Conservation (phyloP, 30 jellyfish, hydroid and myxozoan species). For the Aurelia aurita complex sp. Pacific region DNA sequence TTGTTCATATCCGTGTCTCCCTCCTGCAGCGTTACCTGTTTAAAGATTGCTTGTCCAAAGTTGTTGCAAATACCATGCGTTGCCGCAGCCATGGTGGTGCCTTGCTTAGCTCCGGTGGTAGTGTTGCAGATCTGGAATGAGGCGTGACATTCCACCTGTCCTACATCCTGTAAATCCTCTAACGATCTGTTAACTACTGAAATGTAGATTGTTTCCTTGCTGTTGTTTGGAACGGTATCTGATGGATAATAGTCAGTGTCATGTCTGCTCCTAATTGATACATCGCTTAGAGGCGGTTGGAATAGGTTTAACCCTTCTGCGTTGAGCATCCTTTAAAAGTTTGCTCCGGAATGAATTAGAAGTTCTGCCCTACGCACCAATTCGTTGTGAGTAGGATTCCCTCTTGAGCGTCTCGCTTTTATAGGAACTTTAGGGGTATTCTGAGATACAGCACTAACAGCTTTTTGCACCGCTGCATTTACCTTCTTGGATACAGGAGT, state of each 20-base stretch:
- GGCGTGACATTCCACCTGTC: neutral
- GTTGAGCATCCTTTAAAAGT: neutral
- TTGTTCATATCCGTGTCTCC: neutral
- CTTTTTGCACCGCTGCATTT: too few species aligned
- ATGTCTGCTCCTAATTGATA: neutral
- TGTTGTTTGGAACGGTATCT: neutral
- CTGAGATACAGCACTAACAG: too few species aligned
- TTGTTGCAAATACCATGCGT: neutral
- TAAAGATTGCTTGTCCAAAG: neutral
- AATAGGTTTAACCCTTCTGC: neutral
- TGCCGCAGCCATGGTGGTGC: neutral
- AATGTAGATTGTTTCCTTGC: neutral
- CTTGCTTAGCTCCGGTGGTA: too few species aligned
- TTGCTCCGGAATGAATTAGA: neutral
- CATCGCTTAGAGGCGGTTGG: neutral
- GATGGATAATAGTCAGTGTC: slow-evolving; percentile 18
- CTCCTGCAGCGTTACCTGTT: slow-evolving; percentile 8
- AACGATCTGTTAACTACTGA: neutral
- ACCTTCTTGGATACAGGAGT: too few species aligned
- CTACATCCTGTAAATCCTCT: neutral
- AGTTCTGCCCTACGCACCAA: neutral
- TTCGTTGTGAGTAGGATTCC: neutral
- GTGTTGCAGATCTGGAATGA: too few species aligned
- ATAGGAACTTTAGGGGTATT: too few species aligned
- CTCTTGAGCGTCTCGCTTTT: too few species aligned